Evolutionary conservation across 2,113 vertebrate species (phyloP).

Genomic region (Pelecanoides urinatrix): DNA sequence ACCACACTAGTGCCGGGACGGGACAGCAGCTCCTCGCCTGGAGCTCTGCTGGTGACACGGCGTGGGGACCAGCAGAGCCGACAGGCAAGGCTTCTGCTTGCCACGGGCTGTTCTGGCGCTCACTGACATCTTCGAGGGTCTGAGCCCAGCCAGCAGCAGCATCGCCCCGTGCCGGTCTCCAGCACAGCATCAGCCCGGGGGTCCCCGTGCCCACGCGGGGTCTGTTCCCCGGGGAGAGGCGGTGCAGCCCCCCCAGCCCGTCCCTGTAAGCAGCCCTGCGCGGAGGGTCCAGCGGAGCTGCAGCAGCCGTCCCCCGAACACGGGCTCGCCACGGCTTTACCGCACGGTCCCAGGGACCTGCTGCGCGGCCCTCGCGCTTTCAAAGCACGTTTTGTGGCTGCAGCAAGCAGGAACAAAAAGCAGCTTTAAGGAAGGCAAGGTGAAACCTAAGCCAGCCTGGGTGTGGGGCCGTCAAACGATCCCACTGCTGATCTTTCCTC

Average conservation of each 20-base stretch:
- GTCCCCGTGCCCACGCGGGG: not conserved
- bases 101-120: not conserved
- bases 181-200: no score
- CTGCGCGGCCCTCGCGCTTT: not conserved
- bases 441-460: not conserved
- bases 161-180: no score
- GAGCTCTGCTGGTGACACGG: not conserved
- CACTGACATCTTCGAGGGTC: not conserved
- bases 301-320: no score
- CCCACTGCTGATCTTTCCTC: not conserved
- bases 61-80: not conserved
- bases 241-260: not conserved
- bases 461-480: not conserved
- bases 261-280: not conserved
- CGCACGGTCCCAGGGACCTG: rapidly evolving
- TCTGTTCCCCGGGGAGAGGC: not conserved
- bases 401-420: not conserved
- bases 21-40: not conserved
- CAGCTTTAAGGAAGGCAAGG: not conserved
- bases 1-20: rapidly evolving
- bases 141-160: not conserved
- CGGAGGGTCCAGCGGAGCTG: rapidly evolving
- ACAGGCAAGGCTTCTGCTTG: not conserved
- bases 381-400: not conserved
- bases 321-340: not conserved